Percentiles rank a stretch among this genome's conserved stretches.
These are phyloP conservation scores for Malurus melanocephalus DNA, from an alignment of 2,113 vertebrate species.

Conservation along the genomic window DNA sequence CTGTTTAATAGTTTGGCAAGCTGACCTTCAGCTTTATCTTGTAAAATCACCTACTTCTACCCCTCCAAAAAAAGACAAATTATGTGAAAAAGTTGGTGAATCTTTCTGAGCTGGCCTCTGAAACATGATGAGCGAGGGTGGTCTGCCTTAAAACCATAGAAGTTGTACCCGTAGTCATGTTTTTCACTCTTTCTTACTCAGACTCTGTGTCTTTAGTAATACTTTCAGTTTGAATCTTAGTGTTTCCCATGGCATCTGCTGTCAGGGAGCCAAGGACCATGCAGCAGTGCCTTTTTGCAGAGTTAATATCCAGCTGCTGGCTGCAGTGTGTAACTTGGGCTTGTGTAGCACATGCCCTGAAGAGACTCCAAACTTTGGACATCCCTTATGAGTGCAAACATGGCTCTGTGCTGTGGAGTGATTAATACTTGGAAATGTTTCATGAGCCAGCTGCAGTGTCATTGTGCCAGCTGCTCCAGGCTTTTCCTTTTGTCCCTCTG, in stretches of 20 bases:
- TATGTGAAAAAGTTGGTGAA: not conserved
- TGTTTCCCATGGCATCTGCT: not conserved
- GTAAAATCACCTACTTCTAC: not conserved
- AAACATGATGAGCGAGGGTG: not conserved
- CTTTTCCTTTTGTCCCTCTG: not conserved
- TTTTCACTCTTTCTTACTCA: not conserved
- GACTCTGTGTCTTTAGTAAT: not conserved
- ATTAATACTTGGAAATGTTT: not conserved
- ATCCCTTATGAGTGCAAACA: not conserved
- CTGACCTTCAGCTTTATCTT: not conserved
- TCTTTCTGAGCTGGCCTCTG: not conserved
- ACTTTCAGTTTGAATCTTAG: not conserved
- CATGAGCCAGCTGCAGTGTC: not conserved
- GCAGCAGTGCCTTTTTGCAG: not conserved
- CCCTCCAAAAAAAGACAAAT: not conserved
- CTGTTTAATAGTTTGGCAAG: not conserved
- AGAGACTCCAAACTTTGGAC: not conserved
- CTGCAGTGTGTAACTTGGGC: accelerated
- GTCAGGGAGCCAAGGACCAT: not conserved
- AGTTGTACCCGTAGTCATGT: not conserved
- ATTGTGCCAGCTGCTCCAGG: not conserved
- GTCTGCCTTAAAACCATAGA: not conserved
- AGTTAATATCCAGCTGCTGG: not conserved
- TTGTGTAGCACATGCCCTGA: not conserved
- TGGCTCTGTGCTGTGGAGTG: not conserved